Evolutionary conservation across 2,113 vertebrate genomes (phyloP).

Genomic region (Polypterus bichir): DNA sequence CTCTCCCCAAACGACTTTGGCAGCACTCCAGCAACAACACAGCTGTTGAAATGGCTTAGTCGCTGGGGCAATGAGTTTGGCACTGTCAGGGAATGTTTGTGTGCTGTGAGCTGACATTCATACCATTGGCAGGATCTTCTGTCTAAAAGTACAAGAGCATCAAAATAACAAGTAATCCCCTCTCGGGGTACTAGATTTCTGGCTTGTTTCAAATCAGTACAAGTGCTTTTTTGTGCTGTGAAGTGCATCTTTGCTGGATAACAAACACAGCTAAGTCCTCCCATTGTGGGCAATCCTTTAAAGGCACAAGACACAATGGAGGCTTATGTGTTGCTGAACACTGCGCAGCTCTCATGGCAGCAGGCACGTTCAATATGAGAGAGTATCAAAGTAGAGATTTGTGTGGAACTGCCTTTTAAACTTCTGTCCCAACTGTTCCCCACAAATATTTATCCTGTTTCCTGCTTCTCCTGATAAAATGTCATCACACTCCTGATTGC

Average conservation of each 20-base stretch:
- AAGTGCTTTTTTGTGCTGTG: conserved; percentile 38
- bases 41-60: conserved; percentile 71
- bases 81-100: conserved; percentile 45
- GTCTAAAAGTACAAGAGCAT: conserved; percentile 14
- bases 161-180: conserved; percentile 25
- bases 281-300: no score
- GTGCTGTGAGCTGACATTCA: conserved; percentile 45
- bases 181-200: conserved; percentile 31
- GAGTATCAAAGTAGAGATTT: no score
- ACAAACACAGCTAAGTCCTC: no score
- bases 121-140: conserved; percentile 25
- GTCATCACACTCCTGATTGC: no score
- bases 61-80: conserved; percentile 50
- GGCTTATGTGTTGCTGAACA: no score
- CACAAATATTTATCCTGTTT: no score
- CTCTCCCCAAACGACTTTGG: conserved; percentile 42
- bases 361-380: no score
- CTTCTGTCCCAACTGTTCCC: no score
- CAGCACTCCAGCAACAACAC: conserved; percentile 60
- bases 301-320: no score
- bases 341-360: no score
- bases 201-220: conserved; percentile 38
- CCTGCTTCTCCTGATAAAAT: no score
- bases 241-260: conserved; percentile 25
- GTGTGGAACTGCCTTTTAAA: no score